Evolutionary conservation across 2,113 vertebrate species (phyloP).

Genomic region (Brevimyrus niger): DNA sequence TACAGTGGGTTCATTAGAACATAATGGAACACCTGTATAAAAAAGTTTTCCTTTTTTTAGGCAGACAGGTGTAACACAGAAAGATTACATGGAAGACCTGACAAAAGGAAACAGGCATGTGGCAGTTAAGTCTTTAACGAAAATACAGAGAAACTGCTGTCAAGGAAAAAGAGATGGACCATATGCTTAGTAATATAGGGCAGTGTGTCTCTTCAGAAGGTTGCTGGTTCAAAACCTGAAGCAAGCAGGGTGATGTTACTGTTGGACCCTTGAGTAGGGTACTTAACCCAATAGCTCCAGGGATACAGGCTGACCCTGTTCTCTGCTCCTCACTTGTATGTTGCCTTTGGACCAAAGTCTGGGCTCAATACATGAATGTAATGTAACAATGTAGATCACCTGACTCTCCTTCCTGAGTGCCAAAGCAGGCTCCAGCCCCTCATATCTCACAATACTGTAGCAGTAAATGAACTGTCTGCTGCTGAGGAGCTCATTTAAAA

Average conservation of each 20-base stretch:
- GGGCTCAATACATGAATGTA: not conserved
- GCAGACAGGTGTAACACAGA: not conserved
- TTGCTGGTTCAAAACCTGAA: not conserved
- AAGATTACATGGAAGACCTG: not conserved
- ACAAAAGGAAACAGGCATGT: not conserved
- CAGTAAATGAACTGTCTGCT: not conserved
- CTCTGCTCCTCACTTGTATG: not conserved
- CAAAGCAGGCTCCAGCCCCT: not conserved
- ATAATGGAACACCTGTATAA: not conserved
- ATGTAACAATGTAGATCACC: not conserved
- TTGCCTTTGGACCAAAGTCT: not conserved
- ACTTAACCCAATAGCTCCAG: not conserved
- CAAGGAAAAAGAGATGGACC: not conserved
- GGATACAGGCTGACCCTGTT: not conserved
- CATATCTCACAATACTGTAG: not conserved
- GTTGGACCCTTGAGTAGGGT: not conserved
- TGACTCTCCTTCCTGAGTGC: not conserved
- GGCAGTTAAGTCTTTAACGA: not conserved
- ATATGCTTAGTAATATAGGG: not conserved
- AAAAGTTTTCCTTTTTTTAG: not conserved
- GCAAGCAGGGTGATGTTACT: not conserved
- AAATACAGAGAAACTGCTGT: not conserved
- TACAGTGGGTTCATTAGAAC: no score
- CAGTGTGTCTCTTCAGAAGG: not conserved
- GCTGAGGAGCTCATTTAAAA: not conserved